Conservation (phyloP, 2,113 vertebrate species). For the Vulpes lagopus region DNA sequence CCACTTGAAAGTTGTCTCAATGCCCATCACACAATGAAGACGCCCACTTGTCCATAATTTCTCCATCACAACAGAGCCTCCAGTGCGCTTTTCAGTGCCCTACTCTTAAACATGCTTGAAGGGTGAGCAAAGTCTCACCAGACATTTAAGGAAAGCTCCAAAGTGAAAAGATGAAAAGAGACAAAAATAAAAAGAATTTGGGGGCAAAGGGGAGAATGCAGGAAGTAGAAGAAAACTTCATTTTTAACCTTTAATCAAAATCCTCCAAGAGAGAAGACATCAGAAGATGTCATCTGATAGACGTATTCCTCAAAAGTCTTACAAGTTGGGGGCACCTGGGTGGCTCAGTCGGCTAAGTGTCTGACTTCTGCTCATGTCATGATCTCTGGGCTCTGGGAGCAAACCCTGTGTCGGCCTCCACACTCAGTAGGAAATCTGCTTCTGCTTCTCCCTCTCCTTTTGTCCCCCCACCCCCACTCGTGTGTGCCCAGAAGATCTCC, state of each 20-base stretch:
- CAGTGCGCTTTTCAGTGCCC: background rate
- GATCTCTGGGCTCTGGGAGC: too few species aligned
- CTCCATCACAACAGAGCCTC: background rate
- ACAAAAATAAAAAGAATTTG: background rate
- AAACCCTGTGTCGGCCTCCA: too few species aligned
- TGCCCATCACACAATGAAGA: background rate
- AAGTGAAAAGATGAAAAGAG: constrained; percentile 27
- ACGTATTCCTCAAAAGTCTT: too few species aligned
- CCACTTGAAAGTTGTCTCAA: background rate
- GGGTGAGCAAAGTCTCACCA: background rate
- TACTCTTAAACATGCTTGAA: background rate
- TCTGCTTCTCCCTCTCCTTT: too few species aligned
- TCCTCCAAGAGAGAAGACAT: background rate
- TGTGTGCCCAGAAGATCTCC: background rate
- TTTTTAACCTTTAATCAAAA: background rate
- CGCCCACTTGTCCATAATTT: background rate
- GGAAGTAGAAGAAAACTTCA: background rate
- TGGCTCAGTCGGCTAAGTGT: too few species aligned
- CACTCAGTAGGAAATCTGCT: too few species aligned
- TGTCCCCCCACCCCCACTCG: too few species aligned
- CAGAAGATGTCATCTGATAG: too few species aligned
- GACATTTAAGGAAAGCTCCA: constrained; percentile 8
- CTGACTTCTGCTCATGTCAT: too few species aligned
- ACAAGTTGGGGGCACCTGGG: too few species aligned
- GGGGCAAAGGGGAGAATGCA: background rate